Evolutionary conservation across 1,140 invertebrate genomes (phyloP), one percentile per base, ranked within the genome.

Genomic region (Caenorhabditis remanei): DNA sequence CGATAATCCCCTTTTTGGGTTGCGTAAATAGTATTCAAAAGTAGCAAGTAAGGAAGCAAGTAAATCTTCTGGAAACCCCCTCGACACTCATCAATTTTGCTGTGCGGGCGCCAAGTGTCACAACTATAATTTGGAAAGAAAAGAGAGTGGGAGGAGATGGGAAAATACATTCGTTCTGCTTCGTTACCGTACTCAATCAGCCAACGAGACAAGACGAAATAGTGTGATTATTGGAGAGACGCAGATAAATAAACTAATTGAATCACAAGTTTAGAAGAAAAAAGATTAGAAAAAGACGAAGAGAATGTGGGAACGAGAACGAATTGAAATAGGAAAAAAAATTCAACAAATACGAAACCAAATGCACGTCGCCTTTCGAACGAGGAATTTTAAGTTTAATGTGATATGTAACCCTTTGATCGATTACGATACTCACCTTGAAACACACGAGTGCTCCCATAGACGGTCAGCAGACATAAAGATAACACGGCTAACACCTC

Each of bases 1-100:
- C 32, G 46, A 79, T 79, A 79, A 79, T 79, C 71, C 71, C 8
- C 71, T 46, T 79, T 43, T 79, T 43, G 3, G 24, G 71, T 53
- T 79, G 43, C 71, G 71, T 79, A 79, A 79, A 79, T 79, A 79
- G 71, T 79, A 79, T 79, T 79, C 43, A 79, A 79, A 79, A 79
- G 40, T 46, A n/a, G 46, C 43, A 21, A 50, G 46, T 21, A 24
- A 79, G 14, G n/a, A 79, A 50, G 46, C 71, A 79, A 79, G 71
- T 79, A 79, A 79, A 79, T 79, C 71, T 79, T 79, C 71, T 79
- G 46, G 71, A 71, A 75, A 79, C 43, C 71, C 71, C 71, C 71
- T 50, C n/a, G 71, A 79, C 71, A 79, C 71, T 79, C 71, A 79
- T 79, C 71, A 79, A 79, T 79, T 79, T 79, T 79, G 50, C 46